These are phyloP conservation scores for Petrocephalus schoutedeni DNA, from an alignment of 2,797 vertebrate genomes.

Conservation along the genomic window DNA sequence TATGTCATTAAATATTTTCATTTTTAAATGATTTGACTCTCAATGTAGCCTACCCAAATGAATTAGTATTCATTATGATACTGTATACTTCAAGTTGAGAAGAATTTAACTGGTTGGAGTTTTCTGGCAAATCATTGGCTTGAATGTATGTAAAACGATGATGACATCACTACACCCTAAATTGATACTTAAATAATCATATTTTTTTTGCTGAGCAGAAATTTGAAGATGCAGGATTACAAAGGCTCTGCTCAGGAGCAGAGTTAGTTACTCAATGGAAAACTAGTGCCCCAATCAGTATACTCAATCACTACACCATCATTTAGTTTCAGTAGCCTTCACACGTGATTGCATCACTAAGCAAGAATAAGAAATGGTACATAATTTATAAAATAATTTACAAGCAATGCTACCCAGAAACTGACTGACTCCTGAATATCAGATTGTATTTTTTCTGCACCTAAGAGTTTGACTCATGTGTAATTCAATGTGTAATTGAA, in stretches of 20 bases:
- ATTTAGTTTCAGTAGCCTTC: background rate
- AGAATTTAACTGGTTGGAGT: too few relatives aligned
- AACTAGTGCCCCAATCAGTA: background rate
- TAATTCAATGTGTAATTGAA: too few relatives aligned
- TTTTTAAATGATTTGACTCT: background rate
- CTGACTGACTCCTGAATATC: background rate
- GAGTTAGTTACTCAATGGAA: background rate
- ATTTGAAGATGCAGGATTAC: background rate
- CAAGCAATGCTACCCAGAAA: background rate
- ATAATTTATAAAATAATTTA: background rate
- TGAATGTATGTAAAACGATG: background rate
- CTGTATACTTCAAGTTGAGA: too few relatives aligned
- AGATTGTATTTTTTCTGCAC: background rate
- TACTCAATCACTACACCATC: background rate
- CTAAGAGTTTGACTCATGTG: background rate
- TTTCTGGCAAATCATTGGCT: background rate
- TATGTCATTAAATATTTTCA: background rate
- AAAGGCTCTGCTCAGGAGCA: background rate
- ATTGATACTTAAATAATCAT: background rate
- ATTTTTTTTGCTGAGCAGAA: background rate
- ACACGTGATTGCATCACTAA: background rate
- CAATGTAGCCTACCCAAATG: background rate
- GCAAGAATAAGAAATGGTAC: background rate
- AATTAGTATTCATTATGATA: background rate
- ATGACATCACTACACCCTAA: background rate